A percentile compares a stretch with the other conserved stretches of the same genome.
Evolutionary conservation across 2,113 vertebrate genomes (phyloP).

Genomic region (Isichthys henryi): DNA sequence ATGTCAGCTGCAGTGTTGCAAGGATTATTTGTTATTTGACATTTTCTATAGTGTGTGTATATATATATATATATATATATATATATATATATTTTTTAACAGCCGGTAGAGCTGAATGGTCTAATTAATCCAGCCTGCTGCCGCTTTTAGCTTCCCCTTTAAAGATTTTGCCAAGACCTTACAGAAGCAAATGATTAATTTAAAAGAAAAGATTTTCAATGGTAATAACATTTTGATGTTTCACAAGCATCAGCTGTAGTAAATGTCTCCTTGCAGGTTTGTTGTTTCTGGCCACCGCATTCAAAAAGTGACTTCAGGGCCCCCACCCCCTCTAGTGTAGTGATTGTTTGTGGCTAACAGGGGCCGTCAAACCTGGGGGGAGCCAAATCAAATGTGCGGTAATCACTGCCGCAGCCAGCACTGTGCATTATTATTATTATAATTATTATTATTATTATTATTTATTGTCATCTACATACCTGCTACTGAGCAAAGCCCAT

Average conservation of each 20-base stretch:
- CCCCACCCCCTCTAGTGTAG: not conserved
- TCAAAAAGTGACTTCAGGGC: not conserved
- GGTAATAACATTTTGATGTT: not conserved
- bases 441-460: not conserved
- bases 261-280: not conserved
- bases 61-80: not conserved
- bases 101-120: not conserved
- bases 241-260: not conserved
- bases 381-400: not conserved
- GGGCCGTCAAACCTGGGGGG: not conserved
- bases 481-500: not conserved
- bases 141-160: not conserved
- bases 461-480: not conserved
- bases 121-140: conserved; percentile 1
- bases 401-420: not conserved
- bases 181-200: not conserved
- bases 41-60: not conserved
- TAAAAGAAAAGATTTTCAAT: not conserved
- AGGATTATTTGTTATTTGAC: not conserved
- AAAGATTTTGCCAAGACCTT: not conserved
- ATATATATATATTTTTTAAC: not conserved
- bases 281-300: not conserved
- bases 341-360: not conserved
- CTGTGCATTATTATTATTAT: not conserved
- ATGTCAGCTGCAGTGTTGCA: not conserved